These are phyloP conservation scores for Drosophila equinoxialis DNA, from an alignment of 1,140 invertebrate genomes.

Conservation along the genomic window DNA sequence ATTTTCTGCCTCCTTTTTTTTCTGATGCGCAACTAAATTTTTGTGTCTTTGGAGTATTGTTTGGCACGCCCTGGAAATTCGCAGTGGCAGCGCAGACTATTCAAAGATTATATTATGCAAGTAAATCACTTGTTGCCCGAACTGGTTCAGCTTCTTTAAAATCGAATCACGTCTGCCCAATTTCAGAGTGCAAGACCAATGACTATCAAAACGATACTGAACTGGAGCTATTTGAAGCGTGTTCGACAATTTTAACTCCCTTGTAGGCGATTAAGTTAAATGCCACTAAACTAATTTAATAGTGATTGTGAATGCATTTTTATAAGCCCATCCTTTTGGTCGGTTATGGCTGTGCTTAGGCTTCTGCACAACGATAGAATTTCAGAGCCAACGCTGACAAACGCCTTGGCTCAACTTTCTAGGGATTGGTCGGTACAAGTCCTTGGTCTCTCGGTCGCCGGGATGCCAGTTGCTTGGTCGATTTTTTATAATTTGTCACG, in stretches of 20 bases:
- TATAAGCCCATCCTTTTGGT: conserved; percentile 12
- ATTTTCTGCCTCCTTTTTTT: no score
- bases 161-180: conserved; percentile 81
- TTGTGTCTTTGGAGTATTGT: no score
- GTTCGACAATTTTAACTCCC: conserved; percentile 70
- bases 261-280: conserved; percentile 82
- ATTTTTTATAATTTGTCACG: conserved; percentile 57
- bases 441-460: conserved; percentile 10
- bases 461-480: conserved; percentile 10
- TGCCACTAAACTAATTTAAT: conserved; percentile 83
- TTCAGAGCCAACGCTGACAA: conserved; percentile 65
- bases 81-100: conserved; percentile 46
- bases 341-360: conserved; percentile 4
- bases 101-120: conserved; percentile 60
- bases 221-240: conserved; percentile 7
- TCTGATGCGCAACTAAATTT: no score
- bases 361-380: conserved; percentile 37
- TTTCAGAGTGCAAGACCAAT: conserved; percentile 47
- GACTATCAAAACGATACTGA: neutral
- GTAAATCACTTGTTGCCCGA: conserved; percentile 62
- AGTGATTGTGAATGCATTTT: conserved; percentile 75
- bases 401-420: conserved; percentile 73
- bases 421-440: no score
- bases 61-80: conserved; percentile 21
- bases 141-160: conserved; percentile 72